Percentiles rank a stretch among this genome's conserved stretches.
These are phyloP conservation scores for Pseudomyrmex flavicornis DNA, from an alignment of 1,140 invertebrate species.

Conservation along the genomic window DNA sequence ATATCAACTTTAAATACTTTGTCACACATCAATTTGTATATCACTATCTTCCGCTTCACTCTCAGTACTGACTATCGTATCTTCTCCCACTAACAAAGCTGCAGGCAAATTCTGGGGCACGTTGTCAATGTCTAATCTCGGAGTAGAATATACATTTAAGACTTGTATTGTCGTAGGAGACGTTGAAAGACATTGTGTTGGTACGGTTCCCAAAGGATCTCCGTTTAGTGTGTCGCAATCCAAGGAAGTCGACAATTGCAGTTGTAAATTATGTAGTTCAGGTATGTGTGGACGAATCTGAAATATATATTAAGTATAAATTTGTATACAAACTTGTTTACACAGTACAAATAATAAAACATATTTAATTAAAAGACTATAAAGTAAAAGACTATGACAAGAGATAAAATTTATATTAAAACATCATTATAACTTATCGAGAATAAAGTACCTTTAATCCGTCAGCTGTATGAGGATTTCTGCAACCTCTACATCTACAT, in stretches of 20 bases:
- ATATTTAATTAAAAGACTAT: no score
- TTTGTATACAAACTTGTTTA: no score
- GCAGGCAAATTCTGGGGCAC: constrained; percentile 84
- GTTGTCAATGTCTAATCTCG: constrained; percentile 83
- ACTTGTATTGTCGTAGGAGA: constrained; percentile 84
- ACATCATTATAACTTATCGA: no score
- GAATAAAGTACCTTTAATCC: constrained; percentile 89
- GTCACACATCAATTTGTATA: constrained; percentile 85
- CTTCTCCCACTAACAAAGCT: constrained; percentile 84
- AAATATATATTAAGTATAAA: constrained; percentile 70
- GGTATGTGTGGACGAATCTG: constrained; percentile 89
- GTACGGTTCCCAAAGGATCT: constrained; percentile 81
- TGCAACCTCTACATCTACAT: constrained; percentile 95
- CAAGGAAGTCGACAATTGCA: constrained; percentile 81
- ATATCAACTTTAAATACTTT: constrained; percentile 72
- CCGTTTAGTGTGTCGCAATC: constrained; percentile 80
- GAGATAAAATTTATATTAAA: no score
- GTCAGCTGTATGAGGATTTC: constrained; percentile 94
- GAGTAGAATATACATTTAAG: constrained; percentile 84
- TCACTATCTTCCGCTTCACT: constrained; percentile 85
- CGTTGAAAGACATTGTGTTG: constrained; percentile 82
- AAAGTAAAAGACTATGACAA: no score
- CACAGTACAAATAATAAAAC: no score
- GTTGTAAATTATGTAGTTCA: constrained; percentile 85
- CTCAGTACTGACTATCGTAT: constrained; percentile 83